A percentile compares a stretch with the other conserved stretches of the same genome.
These are phyloP conservation scores for Ambastaia sidthimunki DNA, from an alignment of 2,797 vertebrate species.

Conservation along the genomic window DNA sequence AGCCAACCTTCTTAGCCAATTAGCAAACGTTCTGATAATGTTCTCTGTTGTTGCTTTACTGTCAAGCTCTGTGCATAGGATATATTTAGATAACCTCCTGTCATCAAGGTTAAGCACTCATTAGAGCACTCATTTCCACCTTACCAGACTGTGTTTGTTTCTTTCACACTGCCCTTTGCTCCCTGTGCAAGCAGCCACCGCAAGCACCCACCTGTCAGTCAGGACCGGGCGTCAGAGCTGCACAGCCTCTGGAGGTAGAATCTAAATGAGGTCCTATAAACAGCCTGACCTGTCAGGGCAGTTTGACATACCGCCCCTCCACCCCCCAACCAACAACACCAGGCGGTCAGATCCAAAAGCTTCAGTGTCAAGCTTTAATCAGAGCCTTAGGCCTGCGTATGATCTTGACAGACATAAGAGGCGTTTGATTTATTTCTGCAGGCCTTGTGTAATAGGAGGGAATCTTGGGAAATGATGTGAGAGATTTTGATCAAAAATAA, in stretches of 20 bases:
- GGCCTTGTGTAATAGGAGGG: neutral
- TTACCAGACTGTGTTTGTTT: constrained; percentile 35
- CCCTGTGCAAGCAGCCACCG: constrained; percentile 9
- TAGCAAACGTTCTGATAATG: too few species aligned
- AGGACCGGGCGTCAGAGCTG: constrained; percentile 24
- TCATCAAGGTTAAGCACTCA: constrained; percentile 34
- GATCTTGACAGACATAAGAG: constrained; percentile 44
- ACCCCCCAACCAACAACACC: constrained; percentile 6
- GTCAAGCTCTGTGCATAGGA: neutral
- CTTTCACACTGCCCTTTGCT: constrained; percentile 22
- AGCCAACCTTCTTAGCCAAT: too few species aligned
- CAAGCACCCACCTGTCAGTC: constrained; percentile 43
- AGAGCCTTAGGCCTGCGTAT: constrained; percentile 20
- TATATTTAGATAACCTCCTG: constrained; percentile 30
- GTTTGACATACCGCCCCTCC: neutral
- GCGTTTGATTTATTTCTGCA: constrained; percentile 31
- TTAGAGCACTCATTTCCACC: constrained; percentile 22
- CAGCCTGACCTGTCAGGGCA: constrained; percentile 42
- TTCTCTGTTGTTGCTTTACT: neutral
- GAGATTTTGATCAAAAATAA: constrained; percentile 27
- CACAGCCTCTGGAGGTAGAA: constrained; percentile 32
- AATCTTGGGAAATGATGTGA: constrained; percentile 22
- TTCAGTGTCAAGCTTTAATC: constrained; percentile 29
- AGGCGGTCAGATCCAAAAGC: constrained; percentile 36
- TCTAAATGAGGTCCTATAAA: constrained; percentile 41